Evolutionary conservation across 1,140 invertebrate genomes (phyloP), one percentile per base, ranked within the genome.

Genomic region (Scaptodrosophila lebanonensis): DNA sequence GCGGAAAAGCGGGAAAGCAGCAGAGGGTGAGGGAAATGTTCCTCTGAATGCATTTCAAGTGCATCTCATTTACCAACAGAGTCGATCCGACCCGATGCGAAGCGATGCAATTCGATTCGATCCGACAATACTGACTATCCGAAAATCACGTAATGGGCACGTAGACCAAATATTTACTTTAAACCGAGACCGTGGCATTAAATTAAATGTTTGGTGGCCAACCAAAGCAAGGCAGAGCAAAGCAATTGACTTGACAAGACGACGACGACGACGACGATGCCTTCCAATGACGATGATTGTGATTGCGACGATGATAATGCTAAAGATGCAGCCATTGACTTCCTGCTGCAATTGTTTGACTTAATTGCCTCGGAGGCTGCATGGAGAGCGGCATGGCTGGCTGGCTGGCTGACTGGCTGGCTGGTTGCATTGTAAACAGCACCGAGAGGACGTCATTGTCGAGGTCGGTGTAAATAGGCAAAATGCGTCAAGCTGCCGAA

Each of bases 81-180:
- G 66, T 53, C 51, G 58, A 45, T n/a, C n/a, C n/a, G n/a, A n/a
- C n/a, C n/a, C 32, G 72, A 65, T 64, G 62, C 61, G 51, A 59
- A n/a, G n/a, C n/a, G n/a, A n/a, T n/a, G n/a, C n/a, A n/a, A n/a
- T n/a, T n/a, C n/a, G n/a, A n/a, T n/a, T n/a, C n/a, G n/a, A n/a
- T n/a, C n/a, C n/a, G n/a, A n/a, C n/a, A n/a, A n/a, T n/a, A n/a
- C n/a, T n/a, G 72, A 77, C 73, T 77, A 77, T 77, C 59, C 67
- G 72, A 60, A 79, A 77, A 77, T 79, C 72, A 79, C 72, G 72
- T 77, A 77, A 77, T 77, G 64, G 72, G 72, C 72, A 77, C 72
- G 72, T 79, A 79, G 64, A 44, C 73, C 73, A 77, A 77, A 77
- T 77, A 77, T 77, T 77, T 77, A 77, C 72, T 77, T 77, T 72